Conservation (phyloP, 2,888 invertebrate species). For the Scaptomyza polygonia region DNA sequence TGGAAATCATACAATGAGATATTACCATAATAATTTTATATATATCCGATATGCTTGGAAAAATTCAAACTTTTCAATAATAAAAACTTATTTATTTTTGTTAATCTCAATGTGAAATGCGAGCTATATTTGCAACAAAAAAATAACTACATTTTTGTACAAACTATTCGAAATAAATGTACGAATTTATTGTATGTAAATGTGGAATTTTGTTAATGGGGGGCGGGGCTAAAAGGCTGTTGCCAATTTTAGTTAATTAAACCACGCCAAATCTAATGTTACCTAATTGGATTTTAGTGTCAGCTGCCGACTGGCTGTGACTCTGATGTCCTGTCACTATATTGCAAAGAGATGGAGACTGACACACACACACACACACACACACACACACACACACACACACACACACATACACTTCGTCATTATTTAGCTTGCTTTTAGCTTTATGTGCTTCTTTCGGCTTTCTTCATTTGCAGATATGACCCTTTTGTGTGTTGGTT, state of each 20-base stretch:
- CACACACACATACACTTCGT: background rate
- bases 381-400: slow-evolving; percentile 1
- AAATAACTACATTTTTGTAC: background rate
- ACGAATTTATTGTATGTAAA: background rate
- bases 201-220: slow-evolving; percentile 35
- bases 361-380: background rate
- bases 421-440: slow-evolving; percentile 28
- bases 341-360: background rate
- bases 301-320: slow-evolving; percentile 25
- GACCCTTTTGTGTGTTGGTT: slow-evolving; percentile 66
- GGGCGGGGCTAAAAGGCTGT: slow-evolving; percentile 28
- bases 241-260: slow-evolving; percentile 74
- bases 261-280: slow-evolving; percentile 73
- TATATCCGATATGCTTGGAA: background rate
- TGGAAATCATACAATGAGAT: too few relatives aligned
- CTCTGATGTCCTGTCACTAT: background rate
- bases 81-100: background rate
- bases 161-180: background rate
- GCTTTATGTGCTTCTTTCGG: slow-evolving; percentile 38
- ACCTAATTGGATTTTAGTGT: slow-evolving; percentile 64
- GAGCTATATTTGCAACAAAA: background rate
- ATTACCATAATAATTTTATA: too few relatives aligned
- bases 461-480: slow-evolving; percentile 34
- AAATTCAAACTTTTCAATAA: background rate
- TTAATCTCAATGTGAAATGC: background rate